Percentiles rank a stretch among this genome's conserved stretches.
Conservation (phyloP, 2,888 invertebrate genomes). For the Drosophila lacicola region DNA sequence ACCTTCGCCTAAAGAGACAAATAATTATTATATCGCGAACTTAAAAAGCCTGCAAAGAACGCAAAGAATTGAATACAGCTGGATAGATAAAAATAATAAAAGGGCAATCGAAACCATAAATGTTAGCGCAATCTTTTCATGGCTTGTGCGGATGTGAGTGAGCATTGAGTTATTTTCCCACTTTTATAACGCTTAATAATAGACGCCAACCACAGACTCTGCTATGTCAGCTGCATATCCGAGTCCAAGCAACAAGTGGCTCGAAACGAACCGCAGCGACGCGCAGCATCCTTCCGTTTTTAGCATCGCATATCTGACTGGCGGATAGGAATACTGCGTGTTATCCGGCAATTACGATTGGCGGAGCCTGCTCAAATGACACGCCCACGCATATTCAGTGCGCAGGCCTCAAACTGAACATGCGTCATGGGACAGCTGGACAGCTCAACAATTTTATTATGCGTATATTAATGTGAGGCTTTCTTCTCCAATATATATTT, state of each 20-base stretch:
- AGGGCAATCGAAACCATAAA: conserved; percentile 21
- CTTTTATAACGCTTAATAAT: conserved; percentile 22
- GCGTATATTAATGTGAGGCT: conserved; percentile 15
- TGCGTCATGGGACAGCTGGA: conserved; percentile 15
- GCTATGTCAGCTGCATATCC: background rate
- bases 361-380: conserved; percentile 9
- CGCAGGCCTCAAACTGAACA: conserved; percentile 52
- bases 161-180: conserved; percentile 62
- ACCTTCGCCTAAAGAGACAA: too few relatives aligned
- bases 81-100: conserved; percentile 16
- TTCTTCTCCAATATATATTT: background rate
- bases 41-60: background rate
- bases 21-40: background rate
- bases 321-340: conserved; percentile 68
- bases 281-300: conserved; percentile 51
- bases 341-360: conserved; percentile 65
- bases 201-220: conserved; percentile 2
- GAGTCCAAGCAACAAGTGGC: conserved; percentile 64
- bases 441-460: conserved; percentile 4
- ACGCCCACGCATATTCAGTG: conserved; percentile 48
- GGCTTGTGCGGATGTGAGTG: conserved; percentile 37
- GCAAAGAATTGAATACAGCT: background rate
- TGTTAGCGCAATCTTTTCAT: conserved; percentile 42
- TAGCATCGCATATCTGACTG: conserved; percentile 52
- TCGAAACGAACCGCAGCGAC: conserved; percentile 10